Base-by-base conservation (phyloP, 2,797 vertebrate species). In the Epinephelus awoara region DNA sequence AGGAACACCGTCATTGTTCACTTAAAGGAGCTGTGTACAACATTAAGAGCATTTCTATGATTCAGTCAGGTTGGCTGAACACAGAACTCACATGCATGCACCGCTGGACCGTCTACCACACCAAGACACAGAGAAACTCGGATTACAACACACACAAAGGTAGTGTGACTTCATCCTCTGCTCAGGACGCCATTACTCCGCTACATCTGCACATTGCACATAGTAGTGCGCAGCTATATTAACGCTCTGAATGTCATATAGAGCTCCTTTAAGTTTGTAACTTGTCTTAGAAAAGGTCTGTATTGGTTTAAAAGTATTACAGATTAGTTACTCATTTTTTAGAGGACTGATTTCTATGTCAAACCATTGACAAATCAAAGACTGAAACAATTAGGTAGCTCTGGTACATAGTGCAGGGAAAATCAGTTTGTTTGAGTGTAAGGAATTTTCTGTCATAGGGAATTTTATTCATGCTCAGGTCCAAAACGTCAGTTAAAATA, bases 281-380 rank as follows among this genome's bases (percentile, higher is more conserved):
- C 73, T 55, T 13, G 46, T 76, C 55, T 49, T 52, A 38, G 40
- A 73, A 72, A 67, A 58, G 23, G 2, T 23, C 21, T 64, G 51
- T n/a, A 27, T 23, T 46, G 10, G 14, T 72, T 49, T 27, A 12
- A 54, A 47, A 66, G 40, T 40, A 14, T 66, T 62, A 14, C 1
- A 7, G 27, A 68, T 59, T 27, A 38, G 38, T 6, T 17, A 54
- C 5, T 69, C 15, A 21, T 34, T 57, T 66, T 7, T 50, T 19
- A 18, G 63, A 50, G 63, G 9, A 1, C 18, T 27, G 38, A 54
- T 67, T 29, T 54, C 14, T 18, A 67, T 65, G 25, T 44, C 49
- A 56, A 73, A 10, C 19, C 29, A 59, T 6, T 42, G 2, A 51
- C 34, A 11, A 46, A 52, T 38, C 6, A 54, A 34, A 23, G 3